Evolutionary conservation across 2,888 invertebrate genomes (phyloP), one percentile per base, ranked within the genome.

Genomic region (Gymnocheta viridis): DNA sequence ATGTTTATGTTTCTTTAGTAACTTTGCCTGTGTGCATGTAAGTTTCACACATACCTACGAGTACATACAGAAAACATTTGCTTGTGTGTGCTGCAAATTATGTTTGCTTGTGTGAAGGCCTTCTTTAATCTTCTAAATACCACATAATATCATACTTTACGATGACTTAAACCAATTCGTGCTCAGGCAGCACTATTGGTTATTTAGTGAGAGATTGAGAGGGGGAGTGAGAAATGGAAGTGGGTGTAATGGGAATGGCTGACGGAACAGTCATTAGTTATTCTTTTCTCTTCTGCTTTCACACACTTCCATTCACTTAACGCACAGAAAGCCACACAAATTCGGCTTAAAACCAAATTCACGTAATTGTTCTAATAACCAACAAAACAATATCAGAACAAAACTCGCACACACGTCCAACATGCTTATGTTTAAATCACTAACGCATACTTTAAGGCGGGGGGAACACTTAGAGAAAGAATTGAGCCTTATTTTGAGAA

Each of bases 301-400:
- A 51, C 70, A 41, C 9, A 64, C 41, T 44, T 2, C 49, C 19
- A 62, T 51, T 29, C 17, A 41, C 27, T 35, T 3, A 17, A 10
- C 2, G 7, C 14, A 29, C n/a, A 54, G 9, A 29, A 24, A 41
- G 41, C 6, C 17, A 35, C 38, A 82, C 58, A 69, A 78, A 38
- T 78, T 74, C n/a, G 62, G 73, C 69, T 82, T 82, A 78, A 78
- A 78, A 62, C 22, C 19, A 73, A 78, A 82, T 78, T 78, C 78
- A 78, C 73, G 62, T 69, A 78, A 82, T 67, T 76, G 56, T 66
- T 76, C 0, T 35, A 56, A 67, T 66, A 72, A 82, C 51, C 51
- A 70, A 60, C 27, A 49, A 49, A 47, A 58, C 17, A 51, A 49
- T 44, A 60, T 41, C 12, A 58, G 22, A 17, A 51, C 17, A 74